Evolutionary conservation across 2,113 vertebrate species (phyloP), one percentile per base, ranked within the genome.

Genomic region (Grammatotria lemairii): DNA sequence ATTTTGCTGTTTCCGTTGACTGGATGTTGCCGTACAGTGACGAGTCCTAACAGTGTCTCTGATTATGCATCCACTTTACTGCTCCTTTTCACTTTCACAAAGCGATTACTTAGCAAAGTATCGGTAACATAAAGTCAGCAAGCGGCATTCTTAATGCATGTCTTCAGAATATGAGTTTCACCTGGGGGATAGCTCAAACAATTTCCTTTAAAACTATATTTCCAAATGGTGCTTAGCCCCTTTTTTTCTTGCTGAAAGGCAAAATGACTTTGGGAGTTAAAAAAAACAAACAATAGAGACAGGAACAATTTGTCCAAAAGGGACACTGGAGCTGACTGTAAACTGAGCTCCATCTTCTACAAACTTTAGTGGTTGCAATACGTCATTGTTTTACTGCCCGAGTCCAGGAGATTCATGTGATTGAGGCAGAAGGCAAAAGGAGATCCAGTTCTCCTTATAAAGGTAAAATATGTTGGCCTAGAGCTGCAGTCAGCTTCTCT

Each of bases 391-490:
- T 90, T 87, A 90, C 85, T 89, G 60, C 53, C 49, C 3, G 19
- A 60, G 70, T 88, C 81, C 81, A 89, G 53, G 87, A 91, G 73
- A 89, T 94, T 88, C 85, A 87, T 89, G 83, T 79, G 91, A 93
- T 73, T 85, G 75, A 88, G 83, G 49, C 17, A n/a, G 68, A 78
- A 80, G 73, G 68, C 31, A 81, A 75, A 86, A 80, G 84, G 54
- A 88, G 85, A 83, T 81, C 57, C 38, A 78, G 83, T 83, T 94
- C 73, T 95, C 95, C 96, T 94, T 96, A 96, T 96, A 96, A 96
- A 96, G 95, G 92, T 95, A 95, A 96, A 96, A 94, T 95, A 95
- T 96, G 93, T 91, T 81, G 73, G 90, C 88, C 90, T n/a, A 40
- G 81, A 91, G 82, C 82, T 79, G 82, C 88, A 85, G 81, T 85